Percentiles rank a stretch among this genome's conserved stretches.
These are phyloP conservation scores for Apteryx owenii DNA, from an alignment of 2,113 vertebrate genomes.

Conservation along the genomic window DNA sequence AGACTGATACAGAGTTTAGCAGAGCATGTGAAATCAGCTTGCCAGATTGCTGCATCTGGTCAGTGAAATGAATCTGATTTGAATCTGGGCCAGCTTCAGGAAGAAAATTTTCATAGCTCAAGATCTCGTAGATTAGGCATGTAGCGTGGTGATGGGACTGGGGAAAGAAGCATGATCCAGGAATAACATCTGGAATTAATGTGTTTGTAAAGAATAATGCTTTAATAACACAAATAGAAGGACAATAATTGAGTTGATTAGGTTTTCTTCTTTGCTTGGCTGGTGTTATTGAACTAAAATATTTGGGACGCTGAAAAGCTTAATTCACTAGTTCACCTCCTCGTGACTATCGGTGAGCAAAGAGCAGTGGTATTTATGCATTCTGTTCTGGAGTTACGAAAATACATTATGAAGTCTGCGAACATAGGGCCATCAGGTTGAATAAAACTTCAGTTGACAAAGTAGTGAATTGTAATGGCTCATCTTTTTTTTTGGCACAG, in stretches of 20 bases:
- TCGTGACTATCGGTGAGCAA: neutral
- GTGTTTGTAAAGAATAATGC: neutral
- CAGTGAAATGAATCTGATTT: neutral
- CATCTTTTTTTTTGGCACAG: neutral
- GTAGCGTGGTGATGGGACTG: fast-evolving
- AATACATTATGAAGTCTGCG: neutral
- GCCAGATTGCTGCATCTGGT: conserved; percentile 19
- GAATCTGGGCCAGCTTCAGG: neutral
- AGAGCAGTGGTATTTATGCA: neutral
- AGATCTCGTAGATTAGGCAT: neutral
- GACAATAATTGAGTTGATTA: neutral
- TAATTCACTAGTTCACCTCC: neutral
- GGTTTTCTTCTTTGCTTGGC: neutral
- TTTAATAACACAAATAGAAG: neutral
- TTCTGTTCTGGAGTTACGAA: neutral
- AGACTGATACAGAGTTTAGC: neutral
- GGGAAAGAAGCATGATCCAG: neutral
- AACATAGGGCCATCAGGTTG: neutral
- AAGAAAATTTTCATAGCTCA: neutral
- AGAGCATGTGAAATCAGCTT: neutral
- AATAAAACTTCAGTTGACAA: neutral
- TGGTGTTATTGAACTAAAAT: neutral
- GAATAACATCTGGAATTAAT: neutral
- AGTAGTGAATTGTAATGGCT: neutral
- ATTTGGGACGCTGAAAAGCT: neutral